A percentile compares a stretch with the other conserved stretches of the same genome.
phyloP scores from a whole-genome alignment of 2,113 vertebrate genomes.

The Theristicus caerulescens region DNA sequence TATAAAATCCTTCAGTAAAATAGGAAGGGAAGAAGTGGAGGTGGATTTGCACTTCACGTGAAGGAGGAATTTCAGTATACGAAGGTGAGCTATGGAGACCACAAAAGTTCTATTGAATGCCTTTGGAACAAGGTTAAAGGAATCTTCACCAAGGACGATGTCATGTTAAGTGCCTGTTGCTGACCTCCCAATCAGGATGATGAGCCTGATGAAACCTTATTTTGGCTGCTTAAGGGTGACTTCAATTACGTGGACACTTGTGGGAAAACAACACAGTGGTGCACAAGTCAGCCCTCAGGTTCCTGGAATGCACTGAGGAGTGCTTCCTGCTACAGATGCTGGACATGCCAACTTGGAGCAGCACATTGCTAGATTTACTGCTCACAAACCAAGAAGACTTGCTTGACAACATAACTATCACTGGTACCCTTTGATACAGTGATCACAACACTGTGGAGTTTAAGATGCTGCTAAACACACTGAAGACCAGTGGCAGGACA shows the following conservation, averaged over 20 bases:
- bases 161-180: background rate
- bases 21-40: background rate
- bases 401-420: background rate
- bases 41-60: background rate
- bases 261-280: background rate
- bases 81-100: background rate
- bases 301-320: background rate
- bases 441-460: background rate
- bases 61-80: background rate
- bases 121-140: background rate
- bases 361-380: background rate
- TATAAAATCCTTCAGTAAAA: background rate
- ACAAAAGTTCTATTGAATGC: background rate
- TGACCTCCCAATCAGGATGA: background rate
- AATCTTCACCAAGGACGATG: too few relatives aligned
- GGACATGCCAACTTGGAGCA: background rate
- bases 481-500: background rate
- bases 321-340: background rate
- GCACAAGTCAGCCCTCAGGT: background rate
- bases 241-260: background rate
- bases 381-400: background rate
- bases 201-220: background rate
- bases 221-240: background rate
- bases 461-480: background rate
- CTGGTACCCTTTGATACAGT: background rate